Conservation (phyloP, 2,797 vertebrate genomes). For the Delichon dasypus region DNA sequence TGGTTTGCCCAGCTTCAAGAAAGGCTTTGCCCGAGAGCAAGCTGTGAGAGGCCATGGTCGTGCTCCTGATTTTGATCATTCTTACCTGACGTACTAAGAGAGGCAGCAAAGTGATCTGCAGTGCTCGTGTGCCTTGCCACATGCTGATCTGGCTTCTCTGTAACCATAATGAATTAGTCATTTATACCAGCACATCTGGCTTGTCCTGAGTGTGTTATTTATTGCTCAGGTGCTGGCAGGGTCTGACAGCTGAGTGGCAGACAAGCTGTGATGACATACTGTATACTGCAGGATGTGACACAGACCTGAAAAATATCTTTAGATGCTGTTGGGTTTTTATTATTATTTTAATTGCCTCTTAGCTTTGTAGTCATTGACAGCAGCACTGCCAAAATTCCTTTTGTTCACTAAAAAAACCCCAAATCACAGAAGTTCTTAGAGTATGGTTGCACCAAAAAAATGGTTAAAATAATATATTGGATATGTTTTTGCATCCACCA, state of each 20-base stretch:
- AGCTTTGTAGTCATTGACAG: neutral
- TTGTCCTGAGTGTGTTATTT: slow-evolving; percentile 1
- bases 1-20: neutral
- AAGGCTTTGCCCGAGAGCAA: neutral
- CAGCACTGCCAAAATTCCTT: neutral
- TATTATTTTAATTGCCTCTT: neutral
- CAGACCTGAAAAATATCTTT: neutral
- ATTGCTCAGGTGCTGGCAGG: neutral
- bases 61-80: neutral
- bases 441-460: neutral
- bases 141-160: neutral
- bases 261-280: neutral
- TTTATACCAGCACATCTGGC: slow-evolving; percentile 2
- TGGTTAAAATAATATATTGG: neutral
- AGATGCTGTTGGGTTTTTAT: neutral
- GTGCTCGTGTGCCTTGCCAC: neutral
- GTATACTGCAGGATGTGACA: neutral
- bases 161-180: neutral
- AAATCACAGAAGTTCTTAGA: neutral
- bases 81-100: neutral
- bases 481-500: neutral
- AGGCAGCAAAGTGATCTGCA: neutral
- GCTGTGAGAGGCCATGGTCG: neutral
- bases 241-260: neutral
- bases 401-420: neutral